A percentile compares a stretch with the other conserved stretches of the same genome.
Conservation (phyloP, 2,797 vertebrate genomes). For the Coregonus ussuriensis region DNA sequence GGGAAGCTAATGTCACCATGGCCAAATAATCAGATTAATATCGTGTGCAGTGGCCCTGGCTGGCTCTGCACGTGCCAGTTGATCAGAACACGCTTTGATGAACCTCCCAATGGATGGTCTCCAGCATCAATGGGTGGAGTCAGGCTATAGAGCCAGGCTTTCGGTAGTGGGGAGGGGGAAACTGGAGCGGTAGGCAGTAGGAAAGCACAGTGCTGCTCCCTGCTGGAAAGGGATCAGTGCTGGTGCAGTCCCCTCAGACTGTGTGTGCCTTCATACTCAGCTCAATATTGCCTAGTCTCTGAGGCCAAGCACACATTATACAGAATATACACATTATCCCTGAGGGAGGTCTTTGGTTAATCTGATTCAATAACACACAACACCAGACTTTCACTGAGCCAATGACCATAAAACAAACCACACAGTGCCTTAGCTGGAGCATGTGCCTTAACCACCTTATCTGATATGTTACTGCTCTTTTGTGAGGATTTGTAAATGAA, state of each 20-base stretch:
- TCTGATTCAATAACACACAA: neutral
- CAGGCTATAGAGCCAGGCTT: too few species aligned
- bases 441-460: neutral
- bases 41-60: neutral
- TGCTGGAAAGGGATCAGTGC: conserved; percentile 47
- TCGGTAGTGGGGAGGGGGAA: neutral
- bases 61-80: neutral
- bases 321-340: neutral
- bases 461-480: too few species aligned
- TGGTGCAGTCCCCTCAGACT: neutral
- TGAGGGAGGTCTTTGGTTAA: neutral
- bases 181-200: conserved; percentile 26
- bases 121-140: neutral
- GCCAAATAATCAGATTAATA: neutral
- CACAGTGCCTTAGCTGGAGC: neutral
- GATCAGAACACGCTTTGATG: neutral
- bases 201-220: conserved; percentile 60
- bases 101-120: neutral
- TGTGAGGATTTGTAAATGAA: too few species aligned
- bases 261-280: neutral
- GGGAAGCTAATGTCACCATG: neutral
- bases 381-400: neutral
- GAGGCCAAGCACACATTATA: neutral
- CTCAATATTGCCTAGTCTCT: too few species aligned
- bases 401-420: conserved; percentile 3